Conservation (phyloP, 2,113 vertebrate genomes). For the Podarcis cretensis region DNA sequence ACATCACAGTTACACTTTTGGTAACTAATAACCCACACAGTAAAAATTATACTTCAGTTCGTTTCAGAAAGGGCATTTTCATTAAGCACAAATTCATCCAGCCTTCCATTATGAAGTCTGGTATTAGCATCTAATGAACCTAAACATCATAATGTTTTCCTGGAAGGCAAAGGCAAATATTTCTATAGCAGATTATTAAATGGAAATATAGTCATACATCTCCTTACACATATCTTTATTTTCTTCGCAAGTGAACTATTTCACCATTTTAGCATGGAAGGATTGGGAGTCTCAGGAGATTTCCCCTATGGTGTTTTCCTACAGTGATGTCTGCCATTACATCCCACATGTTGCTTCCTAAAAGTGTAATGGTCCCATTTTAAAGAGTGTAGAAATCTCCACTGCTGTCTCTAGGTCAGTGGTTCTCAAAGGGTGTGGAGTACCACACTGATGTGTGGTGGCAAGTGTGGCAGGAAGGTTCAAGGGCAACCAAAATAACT, state of each 20-base stretch:
- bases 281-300: conserved; percentile 63
- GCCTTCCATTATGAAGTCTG: not conserved
- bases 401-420: no score
- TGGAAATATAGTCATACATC: conserved; percentile 32
- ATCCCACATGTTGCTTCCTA: no score
- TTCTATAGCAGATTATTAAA: conserved; percentile 20
- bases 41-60: not conserved
- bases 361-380: no score
- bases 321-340: not conserved
- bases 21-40: not conserved
- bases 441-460: no score
- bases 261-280: conserved; percentile 17
- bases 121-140: conserved; percentile 29
- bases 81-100: conserved; percentile 13
- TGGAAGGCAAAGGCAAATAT: conserved; percentile 22
- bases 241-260: not conserved
- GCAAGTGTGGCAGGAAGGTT: no score
- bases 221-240: conserved; percentile 42
- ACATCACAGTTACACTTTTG: not conserved
- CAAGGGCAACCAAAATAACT: no score
- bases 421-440: no score
- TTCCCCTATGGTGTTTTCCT: conserved; percentile 22
- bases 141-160: conserved; percentile 10
- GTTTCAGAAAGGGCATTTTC: conserved; percentile 29
- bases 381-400: no score